A percentile compares a stretch with the other conserved stretches of the same genome.
Conservation (phyloP, 2,797 vertebrate genomes). For the Microctenopoma stevenorrisi region DNA sequence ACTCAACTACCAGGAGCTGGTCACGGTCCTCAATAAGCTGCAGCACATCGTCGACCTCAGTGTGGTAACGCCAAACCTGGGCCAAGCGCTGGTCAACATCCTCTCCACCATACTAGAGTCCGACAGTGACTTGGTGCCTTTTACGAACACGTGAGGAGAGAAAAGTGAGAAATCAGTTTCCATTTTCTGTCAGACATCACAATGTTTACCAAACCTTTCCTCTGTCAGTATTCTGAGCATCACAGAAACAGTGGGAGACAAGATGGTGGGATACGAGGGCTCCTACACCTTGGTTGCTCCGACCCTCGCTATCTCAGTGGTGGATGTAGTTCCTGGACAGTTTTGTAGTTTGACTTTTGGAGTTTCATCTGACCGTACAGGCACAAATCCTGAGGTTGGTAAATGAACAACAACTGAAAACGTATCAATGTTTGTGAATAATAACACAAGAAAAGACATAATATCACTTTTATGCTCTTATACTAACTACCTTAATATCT, state of each 20-base stretch:
- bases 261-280: slow-evolving; percentile 76
- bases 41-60: slow-evolving; percentile 75
- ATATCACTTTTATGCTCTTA: background rate
- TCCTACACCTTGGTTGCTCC: slow-evolving; percentile 73
- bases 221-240: slow-evolving; percentile 87
- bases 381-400: slow-evolving; percentile 82
- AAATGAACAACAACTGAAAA: background rate
- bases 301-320: slow-evolving; percentile 82
- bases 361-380: slow-evolving; percentile 74
- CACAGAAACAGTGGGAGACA: slow-evolving; percentile 86
- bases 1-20: slow-evolving; percentile 77
- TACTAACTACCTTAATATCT: no score
- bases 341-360: slow-evolving; percentile 86
- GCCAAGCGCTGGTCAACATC: slow-evolving; percentile 80
- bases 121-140: slow-evolving; percentile 74
- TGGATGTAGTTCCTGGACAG: slow-evolving; percentile 69
- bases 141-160: slow-evolving; percentile 85
- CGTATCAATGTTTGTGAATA: no score
- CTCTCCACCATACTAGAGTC: slow-evolving; percentile 83
- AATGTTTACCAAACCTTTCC: background rate
- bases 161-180: background rate
- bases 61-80: slow-evolving; percentile 77
- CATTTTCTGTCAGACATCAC: background rate
- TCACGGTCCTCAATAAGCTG: slow-evolving; percentile 85
- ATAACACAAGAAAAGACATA: background rate